Evolutionary conservation across 2,113 vertebrate species (phyloP), one percentile per base, ranked within the genome.

Genomic region (Himantopus leucocephalus): DNA sequence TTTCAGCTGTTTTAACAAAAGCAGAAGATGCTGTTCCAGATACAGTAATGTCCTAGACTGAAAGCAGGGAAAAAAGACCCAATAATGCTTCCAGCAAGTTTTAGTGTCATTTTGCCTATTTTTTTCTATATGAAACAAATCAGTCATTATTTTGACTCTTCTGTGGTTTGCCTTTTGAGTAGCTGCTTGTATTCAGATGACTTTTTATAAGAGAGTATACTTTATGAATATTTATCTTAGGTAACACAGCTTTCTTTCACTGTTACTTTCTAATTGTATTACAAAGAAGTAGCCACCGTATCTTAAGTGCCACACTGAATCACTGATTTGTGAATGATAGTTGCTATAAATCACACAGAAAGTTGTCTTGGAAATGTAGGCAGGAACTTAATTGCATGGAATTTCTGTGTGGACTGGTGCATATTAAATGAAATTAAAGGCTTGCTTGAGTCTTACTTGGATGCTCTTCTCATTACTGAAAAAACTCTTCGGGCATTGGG

Each of bases 51-150:
- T 62, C 32, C 41, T 41, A 59, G 0, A 0, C 4, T 45, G 26
- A 80, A 77, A 86, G 5, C 3, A 10, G 32, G 21, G 2, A 6
- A 21, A 34, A 87, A 14, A 43, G 2, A 2, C 0, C 3, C 19
- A 48, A 5, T 50, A 60, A 55, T 27, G 19, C 43, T 90, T 84
- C 14, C 12, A 71, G 29, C 10, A 29, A 32, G 9, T 86, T 68
- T 55, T 62, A 52, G 18, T 43, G 34, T 58, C 0, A 48, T 71
- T 83, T 75, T 45, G 5, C 19, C 10, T 16, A 0, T 10, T n/a
- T 75, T 82, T 39, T 30, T 6, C 17, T 48, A 2, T 14, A 17
- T 53, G 10, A 64, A 73, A 48, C 30, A 21, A 26, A 43, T 58
- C 17, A 47, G 1, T 71, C 24, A 13, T 60, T 55, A 60, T 66